Percentiles rank a stretch among this genome's conserved stretches.
These are phyloP conservation scores for Oceanodroma tethys DNA, from an alignment of 2,113 vertebrate species.

Conservation along the genomic window DNA sequence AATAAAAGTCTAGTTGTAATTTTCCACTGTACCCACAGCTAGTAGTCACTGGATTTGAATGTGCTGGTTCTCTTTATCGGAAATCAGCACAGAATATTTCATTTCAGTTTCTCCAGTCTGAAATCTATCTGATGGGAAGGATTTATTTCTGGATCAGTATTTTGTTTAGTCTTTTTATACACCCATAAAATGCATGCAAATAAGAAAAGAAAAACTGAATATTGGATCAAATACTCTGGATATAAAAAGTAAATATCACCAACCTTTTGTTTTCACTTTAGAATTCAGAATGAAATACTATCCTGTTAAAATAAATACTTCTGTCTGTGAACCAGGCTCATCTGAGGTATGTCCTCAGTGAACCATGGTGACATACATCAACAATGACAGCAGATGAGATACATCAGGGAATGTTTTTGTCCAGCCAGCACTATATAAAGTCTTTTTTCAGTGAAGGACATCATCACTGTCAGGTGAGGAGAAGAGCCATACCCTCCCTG, in stretches of 20 bases:
- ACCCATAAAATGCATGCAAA: not conserved
- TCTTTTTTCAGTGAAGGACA: not conserved
- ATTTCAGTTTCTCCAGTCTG: not conserved
- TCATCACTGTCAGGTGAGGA: not conserved
- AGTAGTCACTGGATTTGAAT: not conserved
- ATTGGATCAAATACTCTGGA: not conserved
- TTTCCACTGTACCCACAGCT: not conserved
- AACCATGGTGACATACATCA: not conserved
- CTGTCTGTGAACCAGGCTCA: not conserved
- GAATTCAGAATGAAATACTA: not conserved
- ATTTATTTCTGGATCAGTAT: not conserved
- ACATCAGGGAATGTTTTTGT: not conserved
- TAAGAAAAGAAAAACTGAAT: not conserved
- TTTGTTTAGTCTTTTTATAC: not conserved
- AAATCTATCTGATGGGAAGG: not conserved
- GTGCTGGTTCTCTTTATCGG: not conserved
- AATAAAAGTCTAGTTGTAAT: not conserved
- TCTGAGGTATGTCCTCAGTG: not conserved
- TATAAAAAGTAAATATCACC: slow-evolving; percentile 2
- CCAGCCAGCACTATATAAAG: not conserved
- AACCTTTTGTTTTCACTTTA: not conserved
- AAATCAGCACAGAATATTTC: not conserved
- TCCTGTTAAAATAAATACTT: not conserved
- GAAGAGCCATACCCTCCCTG: not conserved
- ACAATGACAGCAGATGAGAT: not conserved